Conservation (phyloP, 2,113 vertebrate genomes). For the Bubalus kerabau region DNA sequence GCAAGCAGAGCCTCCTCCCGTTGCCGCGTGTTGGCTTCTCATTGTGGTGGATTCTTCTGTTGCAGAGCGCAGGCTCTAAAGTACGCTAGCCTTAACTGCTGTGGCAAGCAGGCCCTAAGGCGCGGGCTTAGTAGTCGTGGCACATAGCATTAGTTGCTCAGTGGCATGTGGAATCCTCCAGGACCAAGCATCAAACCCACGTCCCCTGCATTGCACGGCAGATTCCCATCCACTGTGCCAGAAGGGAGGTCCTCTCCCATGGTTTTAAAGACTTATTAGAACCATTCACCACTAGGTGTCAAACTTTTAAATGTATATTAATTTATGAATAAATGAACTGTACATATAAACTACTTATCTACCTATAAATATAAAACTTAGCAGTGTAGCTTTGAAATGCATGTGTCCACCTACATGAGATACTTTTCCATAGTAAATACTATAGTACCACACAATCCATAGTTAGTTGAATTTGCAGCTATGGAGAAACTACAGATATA, state of each 20-base stretch:
- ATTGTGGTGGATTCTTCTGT: not conserved
- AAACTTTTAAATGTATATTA: not conserved
- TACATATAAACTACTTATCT: not conserved
- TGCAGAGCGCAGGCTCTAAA: not conserved
- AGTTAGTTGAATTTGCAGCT: not conserved
- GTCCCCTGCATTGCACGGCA: not conserved
- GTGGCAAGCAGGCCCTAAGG: not conserved
- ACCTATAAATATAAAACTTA: not conserved
- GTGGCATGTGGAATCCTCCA: not conserved
- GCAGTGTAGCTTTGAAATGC: not conserved
- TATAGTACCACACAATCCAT: not conserved
- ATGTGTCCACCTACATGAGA: not conserved
- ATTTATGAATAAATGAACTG: not conserved
- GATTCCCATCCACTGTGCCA: not conserved
- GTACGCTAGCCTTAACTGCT: not conserved
- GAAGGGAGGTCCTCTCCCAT: not conserved
- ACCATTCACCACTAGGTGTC: not conserved
- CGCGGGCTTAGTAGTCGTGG: accelerated
- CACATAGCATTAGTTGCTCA: not conserved
- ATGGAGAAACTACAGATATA: not conserved
- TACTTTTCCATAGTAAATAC: not conserved
- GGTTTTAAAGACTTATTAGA: not conserved
- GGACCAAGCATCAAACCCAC: not conserved
- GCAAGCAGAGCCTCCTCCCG: not conserved
- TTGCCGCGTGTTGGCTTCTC: not conserved